Percentiles rank a stretch among this genome's conserved stretches.
These are phyloP conservation scores for Pseudoatta argentina DNA, from an alignment of 1,140 invertebrate species.

Conservation along the genomic window DNA sequence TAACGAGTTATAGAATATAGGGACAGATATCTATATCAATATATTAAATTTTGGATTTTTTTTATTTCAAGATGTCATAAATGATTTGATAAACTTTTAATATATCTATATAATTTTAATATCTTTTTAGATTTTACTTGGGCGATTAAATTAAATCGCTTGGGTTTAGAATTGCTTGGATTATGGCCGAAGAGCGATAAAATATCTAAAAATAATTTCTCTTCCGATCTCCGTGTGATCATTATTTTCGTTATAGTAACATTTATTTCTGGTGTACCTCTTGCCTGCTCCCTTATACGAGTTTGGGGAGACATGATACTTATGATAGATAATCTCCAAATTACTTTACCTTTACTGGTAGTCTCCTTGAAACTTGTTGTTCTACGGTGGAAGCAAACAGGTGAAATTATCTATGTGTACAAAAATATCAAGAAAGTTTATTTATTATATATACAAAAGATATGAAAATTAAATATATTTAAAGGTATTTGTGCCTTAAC, in stretches of 20 bases:
- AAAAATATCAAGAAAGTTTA: not conserved
- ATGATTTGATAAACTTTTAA: not conserved
- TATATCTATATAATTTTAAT: not conserved
- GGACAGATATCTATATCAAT: not conserved
- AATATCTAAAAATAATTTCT: not conserved
- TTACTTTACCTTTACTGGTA: constrained; percentile 28
- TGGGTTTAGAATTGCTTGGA: constrained; percentile 23
- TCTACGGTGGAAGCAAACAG: constrained; percentile 40
- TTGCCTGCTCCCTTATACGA: not conserved
- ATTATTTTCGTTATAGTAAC: constrained; percentile 38
- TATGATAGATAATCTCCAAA: constrained; percentile 36
- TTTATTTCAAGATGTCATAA: not conserved
- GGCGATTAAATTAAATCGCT: constrained; percentile 32
- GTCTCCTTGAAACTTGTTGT: constrained; percentile 36
- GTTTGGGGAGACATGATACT: constrained; percentile 35
- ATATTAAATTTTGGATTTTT: not conserved
- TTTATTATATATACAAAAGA: not conserved
- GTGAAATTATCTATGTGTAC: not conserved
- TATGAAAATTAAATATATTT: not conserved
- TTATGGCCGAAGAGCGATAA: constrained; percentile 19
- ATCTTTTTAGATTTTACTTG: constrained; percentile 31
- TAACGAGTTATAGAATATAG: too few species aligned
- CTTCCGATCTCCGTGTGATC: constrained; percentile 34
- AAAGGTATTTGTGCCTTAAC: not conserved
- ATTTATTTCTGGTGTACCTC: constrained; percentile 14